Percentiles rank a stretch among this genome's conserved stretches.
phyloP scores from a whole-genome alignment of 2,797 vertebrate species.

The Holocentrus rufus region DNA sequence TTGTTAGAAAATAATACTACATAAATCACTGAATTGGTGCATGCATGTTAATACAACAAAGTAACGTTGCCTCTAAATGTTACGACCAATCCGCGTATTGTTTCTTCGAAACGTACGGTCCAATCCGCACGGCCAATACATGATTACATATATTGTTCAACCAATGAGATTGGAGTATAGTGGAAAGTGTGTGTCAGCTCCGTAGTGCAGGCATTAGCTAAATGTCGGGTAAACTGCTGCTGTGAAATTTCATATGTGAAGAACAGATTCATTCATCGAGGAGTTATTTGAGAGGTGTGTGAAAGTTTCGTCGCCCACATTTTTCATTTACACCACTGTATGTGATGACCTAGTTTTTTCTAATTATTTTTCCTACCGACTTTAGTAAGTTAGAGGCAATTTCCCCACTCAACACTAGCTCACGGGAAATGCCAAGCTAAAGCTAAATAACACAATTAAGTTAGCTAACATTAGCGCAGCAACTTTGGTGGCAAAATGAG shows the following conservation, averaged over 20 bases:
- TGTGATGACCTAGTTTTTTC: background rate
- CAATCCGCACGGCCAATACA: slow-evolving; percentile 46
- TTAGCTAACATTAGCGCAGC: too few relatives aligned
- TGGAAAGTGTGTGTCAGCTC: background rate
- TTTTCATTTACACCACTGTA: background rate
- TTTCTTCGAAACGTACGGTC: background rate
- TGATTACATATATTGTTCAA: background rate
- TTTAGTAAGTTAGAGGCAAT: background rate
- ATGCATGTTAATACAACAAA: background rate
- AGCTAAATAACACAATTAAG: too few relatives aligned
- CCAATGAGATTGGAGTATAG: slow-evolving; percentile 48
- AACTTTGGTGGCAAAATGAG: too few relatives aligned
- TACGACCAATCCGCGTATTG: slow-evolving; percentile 40
- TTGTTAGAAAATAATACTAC: too few relatives aligned
- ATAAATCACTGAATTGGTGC: too few relatives aligned
- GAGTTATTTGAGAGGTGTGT: slow-evolving; percentile 55
- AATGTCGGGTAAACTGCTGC: background rate
- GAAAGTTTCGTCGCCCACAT: rapidly evolving
- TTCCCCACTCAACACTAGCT: slow-evolving; percentile 6
- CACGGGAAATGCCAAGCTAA: background rate
- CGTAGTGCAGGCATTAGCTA: slow-evolving; percentile 36
- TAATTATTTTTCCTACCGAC: background rate
- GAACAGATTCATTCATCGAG: background rate
- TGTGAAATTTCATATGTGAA: background rate
- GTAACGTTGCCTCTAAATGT: background rate